phyloP scores from a whole-genome alignment of 30 jellyfish, hydroid and myxozoan species.

The Phacellophora camtschatica region DNA sequence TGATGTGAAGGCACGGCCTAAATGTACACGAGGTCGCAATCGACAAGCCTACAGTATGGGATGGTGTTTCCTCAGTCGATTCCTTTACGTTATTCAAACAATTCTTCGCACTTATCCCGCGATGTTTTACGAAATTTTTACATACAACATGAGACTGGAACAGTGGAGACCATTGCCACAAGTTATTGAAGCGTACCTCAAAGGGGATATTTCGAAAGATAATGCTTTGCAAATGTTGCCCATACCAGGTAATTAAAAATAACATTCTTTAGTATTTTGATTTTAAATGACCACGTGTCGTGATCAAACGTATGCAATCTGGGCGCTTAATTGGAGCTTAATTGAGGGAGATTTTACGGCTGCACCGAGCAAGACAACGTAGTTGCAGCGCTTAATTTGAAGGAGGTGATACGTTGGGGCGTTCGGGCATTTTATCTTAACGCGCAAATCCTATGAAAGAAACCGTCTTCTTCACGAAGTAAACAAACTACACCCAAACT shows the following conservation, averaged over 20 bases:
- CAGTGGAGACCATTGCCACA: slow-evolving; percentile 75
- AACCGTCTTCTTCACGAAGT: too few species aligned
- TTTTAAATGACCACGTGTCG: too few species aligned
- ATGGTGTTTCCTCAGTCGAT: slow-evolving; percentile 89
- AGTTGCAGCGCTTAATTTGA: too few species aligned
- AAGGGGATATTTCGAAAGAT: slow-evolving; percentile 64
- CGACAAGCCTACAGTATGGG: slow-evolving; percentile 93
- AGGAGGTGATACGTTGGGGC: too few species aligned
- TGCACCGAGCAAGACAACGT: too few species aligned
- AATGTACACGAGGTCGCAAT: slow-evolving; percentile 60
- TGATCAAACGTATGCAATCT: too few species aligned
- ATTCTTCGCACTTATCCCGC: slow-evolving; percentile 79
- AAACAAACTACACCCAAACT: too few species aligned
- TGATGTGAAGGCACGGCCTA: slow-evolving; percentile 90
- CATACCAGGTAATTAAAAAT: slow-evolving; percentile 67
- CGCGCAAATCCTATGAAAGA: too few species aligned
- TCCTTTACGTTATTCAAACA: slow-evolving; percentile 70
- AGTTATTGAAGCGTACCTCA: slow-evolving; percentile 74
- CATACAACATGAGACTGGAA: slow-evolving; percentile 17
- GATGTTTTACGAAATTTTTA: slow-evolving; percentile 73
- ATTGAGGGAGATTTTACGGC: too few species aligned
- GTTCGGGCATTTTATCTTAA: too few species aligned
- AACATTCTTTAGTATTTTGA: too few species aligned
- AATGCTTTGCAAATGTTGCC: slow-evolving; percentile 83
- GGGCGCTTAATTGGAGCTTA: too few species aligned